phyloP scores from a whole-genome alignment of 2,888 invertebrate genomes.

The Ptychoptera albimana region DNA sequence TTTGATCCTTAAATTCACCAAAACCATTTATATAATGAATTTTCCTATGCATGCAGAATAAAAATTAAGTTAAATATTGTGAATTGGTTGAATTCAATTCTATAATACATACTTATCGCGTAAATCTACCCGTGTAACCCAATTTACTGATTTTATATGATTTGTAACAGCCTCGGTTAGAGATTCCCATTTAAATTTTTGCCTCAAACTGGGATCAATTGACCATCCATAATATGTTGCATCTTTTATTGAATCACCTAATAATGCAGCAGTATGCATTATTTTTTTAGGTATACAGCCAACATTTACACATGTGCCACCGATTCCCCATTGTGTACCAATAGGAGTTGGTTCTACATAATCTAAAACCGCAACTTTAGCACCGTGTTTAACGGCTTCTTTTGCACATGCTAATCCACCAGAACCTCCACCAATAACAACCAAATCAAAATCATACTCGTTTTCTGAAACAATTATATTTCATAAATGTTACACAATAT shows the following conservation, averaged over 20 bases:
- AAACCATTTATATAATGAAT: slow-evolving; percentile 77
- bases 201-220: slow-evolving; percentile 40
- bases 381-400: slow-evolving; percentile 64
- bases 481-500: slow-evolving; percentile 5
- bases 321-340: slow-evolving; percentile 89
- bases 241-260: slow-evolving; percentile 69
- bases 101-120: slow-evolving; percentile 53
- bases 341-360: slow-evolving; percentile 70
- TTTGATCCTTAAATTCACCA: slow-evolving; percentile 59
- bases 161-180: slow-evolving; percentile 67
- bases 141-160: slow-evolving; percentile 86
- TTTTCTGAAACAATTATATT: slow-evolving; percentile 19
- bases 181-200: slow-evolving; percentile 57
- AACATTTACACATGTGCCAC: slow-evolving; percentile 95
- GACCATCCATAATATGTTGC: slow-evolving; percentile 69
- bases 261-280: slow-evolving; percentile 88
- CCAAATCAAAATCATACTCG: slow-evolving; percentile 71
- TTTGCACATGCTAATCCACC: slow-evolving; percentile 92
- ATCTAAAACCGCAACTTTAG: slow-evolving; percentile 73
- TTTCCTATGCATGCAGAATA: slow-evolving; percentile 35
- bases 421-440: slow-evolving; percentile 92
- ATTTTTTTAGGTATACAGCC: slow-evolving; percentile 97
- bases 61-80: not conserved
- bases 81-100: not conserved
- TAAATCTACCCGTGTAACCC: slow-evolving; percentile 84